Base-by-base conservation (phyloP, 2,113 vertebrate genomes). In the Maccullochella peelii region DNA sequence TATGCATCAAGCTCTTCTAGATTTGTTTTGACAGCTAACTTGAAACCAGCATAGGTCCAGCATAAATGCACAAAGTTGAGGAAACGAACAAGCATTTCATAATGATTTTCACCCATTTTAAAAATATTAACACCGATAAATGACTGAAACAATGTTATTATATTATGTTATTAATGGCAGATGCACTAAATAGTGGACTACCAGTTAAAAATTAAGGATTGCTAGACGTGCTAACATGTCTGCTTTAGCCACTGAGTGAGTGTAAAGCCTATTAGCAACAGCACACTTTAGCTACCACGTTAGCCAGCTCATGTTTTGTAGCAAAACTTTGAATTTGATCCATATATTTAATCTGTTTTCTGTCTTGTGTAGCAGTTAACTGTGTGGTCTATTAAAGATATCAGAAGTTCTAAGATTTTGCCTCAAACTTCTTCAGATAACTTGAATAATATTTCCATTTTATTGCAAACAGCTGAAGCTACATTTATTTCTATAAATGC, bases 361-460 rank as follows among this genome's bases (percentile, higher is more conserved):
- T 11, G 21, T 65, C 21, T n/a, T 54, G 8, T n/a, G 3, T 4
- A 10, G 7, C 21, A n/a, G 2, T 54, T 55, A 10, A 11, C 4
- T n/a, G 23, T 55, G 54, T 9, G 44, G 44, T 52, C 7, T 52
- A 52, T 21, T 47, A 47, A 5, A 47, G 44, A 47, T 58, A 58
- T 4, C 5, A 50, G 52, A 6, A 20, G 27, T 3, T 70, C 23
- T 52, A n/a, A 44, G 3, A 40, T 38, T 49, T 63, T 15, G 20
- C 11, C 18, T 54, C 58, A 59, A 5, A 40, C 12, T 8, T 69
- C 14, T 0, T 20, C 15, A 61, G 16, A 61, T 55, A 61, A 38
- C 76, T 20, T 71, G n/a, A 42, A 49, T 68, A 38, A 79, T 27
- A 65, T 65, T 36, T 81, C n/a, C 42, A 52, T 57, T 52, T 33